Evolutionary conservation across 2,888 invertebrate genomes (phyloP).

Genomic region (Ganaspis brasiliensis): DNA sequence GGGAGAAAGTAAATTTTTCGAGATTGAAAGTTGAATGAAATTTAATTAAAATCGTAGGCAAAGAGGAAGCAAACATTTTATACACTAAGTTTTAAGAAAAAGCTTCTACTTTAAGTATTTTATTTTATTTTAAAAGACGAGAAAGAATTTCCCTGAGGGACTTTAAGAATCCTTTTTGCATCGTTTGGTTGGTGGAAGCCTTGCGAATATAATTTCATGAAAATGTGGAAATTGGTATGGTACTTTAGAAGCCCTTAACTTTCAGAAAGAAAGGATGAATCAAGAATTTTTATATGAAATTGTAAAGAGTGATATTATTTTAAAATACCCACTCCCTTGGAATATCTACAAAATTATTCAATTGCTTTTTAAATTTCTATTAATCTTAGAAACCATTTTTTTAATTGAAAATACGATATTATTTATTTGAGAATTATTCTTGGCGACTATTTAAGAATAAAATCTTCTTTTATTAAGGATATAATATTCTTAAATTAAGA

Average conservation of each 20-base stretch:
- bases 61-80: background rate
- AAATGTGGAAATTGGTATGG: conserved; percentile 28
- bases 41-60: background rate
- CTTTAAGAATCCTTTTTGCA: conserved; percentile 5
- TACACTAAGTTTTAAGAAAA: background rate
- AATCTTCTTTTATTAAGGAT: too few species aligned
- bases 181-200: conserved; percentile 17
- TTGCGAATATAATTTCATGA: conserved; percentile 38
- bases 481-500: too few species aligned
- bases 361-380: background rate
- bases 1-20: too few species aligned
- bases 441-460: too few species aligned
- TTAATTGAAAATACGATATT: too few species aligned
- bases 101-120: conserved; percentile 19
- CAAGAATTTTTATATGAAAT: conserved; percentile 24
- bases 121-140: conserved; percentile 17
- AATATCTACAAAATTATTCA: background rate
- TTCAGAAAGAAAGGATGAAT: conserved; percentile 3
- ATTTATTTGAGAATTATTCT: too few species aligned
- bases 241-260: background rate
- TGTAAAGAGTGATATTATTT: background rate
- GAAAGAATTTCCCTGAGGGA: conserved; percentile 16
- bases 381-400: background rate
- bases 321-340: background rate
- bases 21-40: background rate